phyloP scores from a whole-genome alignment of 2,113 vertebrate species.

The Myrmophylax atrothorax region DNA sequence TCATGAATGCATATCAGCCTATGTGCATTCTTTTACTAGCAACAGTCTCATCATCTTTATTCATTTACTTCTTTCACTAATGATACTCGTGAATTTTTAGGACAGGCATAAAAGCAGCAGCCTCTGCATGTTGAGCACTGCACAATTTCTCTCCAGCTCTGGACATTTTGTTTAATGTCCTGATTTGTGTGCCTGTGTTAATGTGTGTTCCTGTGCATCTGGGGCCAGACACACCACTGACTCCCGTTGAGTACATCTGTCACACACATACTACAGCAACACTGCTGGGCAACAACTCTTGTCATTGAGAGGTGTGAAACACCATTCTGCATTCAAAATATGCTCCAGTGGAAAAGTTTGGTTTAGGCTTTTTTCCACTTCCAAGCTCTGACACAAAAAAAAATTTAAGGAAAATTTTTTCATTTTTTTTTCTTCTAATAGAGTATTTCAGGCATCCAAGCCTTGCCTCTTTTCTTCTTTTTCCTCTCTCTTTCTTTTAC shows the following conservation, averaged over 20 bases:
- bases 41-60: neutral
- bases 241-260: slow-evolving; percentile 9
- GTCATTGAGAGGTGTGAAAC: neutral
- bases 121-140: neutral
- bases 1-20: neutral
- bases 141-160: neutral
- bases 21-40: neutral
- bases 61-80: neutral
- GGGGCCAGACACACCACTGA: neutral
- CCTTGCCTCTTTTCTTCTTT: accelerated
- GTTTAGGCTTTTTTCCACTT: neutral
- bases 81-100: neutral
- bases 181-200: neutral
- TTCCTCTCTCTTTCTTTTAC: neutral
- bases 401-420: neutral
- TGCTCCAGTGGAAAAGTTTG: neutral
- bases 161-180: neutral
- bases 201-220: neutral
- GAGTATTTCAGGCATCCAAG: neutral
- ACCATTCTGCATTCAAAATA: neutral
- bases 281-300: neutral
- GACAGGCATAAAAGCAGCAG: neutral
- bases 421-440: neutral
- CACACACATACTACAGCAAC: neutral
- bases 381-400: neutral